Percentiles rank a stretch among this genome's conserved stretches.
phyloP scores from a whole-genome alignment of 2,797 vertebrate genomes.

The Champsocephalus gunnari region DNA sequence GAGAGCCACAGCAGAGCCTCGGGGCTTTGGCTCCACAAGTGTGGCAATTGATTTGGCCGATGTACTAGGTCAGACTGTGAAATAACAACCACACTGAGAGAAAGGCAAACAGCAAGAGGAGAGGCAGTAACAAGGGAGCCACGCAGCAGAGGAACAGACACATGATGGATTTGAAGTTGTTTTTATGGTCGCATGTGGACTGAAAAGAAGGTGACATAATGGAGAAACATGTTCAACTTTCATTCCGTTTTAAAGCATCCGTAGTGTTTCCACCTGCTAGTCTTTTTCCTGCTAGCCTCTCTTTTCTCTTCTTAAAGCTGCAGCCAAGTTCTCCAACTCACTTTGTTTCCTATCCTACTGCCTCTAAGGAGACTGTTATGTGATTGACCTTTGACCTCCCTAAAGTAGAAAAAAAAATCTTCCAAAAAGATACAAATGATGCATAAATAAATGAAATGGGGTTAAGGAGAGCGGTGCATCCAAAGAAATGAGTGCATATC shows the following conservation, averaged over 20 bases:
- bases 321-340: not conserved
- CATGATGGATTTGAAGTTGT: not conserved
- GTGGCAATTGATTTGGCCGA: constrained; percentile 73
- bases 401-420: not conserved
- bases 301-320: not conserved
- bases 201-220: not conserved
- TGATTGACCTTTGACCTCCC: constrained; percentile 20
- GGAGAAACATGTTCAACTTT: not conserved
- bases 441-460: too few species aligned
- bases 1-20: constrained; percentile 57
- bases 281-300: not conserved
- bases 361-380: not conserved
- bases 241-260: not conserved
- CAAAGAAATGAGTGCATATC: too few species aligned
- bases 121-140: not conserved
- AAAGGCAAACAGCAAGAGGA: constrained; percentile 9
- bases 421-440: too few species aligned
- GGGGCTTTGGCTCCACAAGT: constrained; percentile 59
- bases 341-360: not conserved
- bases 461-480: too few species aligned
- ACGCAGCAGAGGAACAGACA: constrained; percentile 3
- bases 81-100: constrained; percentile 23
- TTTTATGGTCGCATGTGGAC: not conserved
- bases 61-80: constrained; percentile 57
- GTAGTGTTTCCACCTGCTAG: not conserved